phyloP scores from a whole-genome alignment of 2,797 vertebrate genomes.

The Rhyacichthys aspro region DNA sequence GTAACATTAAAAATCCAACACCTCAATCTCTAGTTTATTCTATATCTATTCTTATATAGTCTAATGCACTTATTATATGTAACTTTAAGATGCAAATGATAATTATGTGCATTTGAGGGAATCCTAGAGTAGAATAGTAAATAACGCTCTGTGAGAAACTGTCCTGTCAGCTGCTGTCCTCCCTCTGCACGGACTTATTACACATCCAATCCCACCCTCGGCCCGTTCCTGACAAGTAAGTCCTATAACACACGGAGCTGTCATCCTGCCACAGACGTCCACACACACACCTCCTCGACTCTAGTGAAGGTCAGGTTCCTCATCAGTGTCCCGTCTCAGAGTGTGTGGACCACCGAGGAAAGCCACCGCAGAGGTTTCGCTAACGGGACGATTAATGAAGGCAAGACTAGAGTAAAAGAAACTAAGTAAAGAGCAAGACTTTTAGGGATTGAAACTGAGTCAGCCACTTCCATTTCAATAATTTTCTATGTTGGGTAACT shows the following conservation, averaged over 20 bases:
- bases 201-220: slow-evolving; percentile 39
- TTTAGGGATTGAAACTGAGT: too few relatives aligned
- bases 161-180: neutral
- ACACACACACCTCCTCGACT: slow-evolving; percentile 23
- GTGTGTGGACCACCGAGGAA: slow-evolving; percentile 38
- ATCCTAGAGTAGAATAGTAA: neutral
- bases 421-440: too few relatives aligned
- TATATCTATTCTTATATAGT: too few relatives aligned
- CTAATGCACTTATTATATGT: neutral
- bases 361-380: slow-evolving; percentile 24
- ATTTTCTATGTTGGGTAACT: too few relatives aligned
- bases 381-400: too few relatives aligned
- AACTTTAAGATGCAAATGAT: neutral
- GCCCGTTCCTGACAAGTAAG: slow-evolving; percentile 35
- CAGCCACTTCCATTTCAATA: too few relatives aligned
- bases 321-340: slow-evolving; percentile 50
- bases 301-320: slow-evolving; percentile 54
- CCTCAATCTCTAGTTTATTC: too few relatives aligned
- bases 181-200: slow-evolving; percentile 28
- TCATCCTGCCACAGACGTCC: slow-evolving; percentile 14
- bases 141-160: neutral
- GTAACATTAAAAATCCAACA: too few relatives aligned
- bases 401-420: too few relatives aligned
- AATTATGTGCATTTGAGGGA: neutral
- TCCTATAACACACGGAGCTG: slow-evolving; percentile 34